These are phyloP conservation scores for Phoenicopterus ruber DNA, from an alignment of 2,113 vertebrate species.

Conservation along the genomic window DNA sequence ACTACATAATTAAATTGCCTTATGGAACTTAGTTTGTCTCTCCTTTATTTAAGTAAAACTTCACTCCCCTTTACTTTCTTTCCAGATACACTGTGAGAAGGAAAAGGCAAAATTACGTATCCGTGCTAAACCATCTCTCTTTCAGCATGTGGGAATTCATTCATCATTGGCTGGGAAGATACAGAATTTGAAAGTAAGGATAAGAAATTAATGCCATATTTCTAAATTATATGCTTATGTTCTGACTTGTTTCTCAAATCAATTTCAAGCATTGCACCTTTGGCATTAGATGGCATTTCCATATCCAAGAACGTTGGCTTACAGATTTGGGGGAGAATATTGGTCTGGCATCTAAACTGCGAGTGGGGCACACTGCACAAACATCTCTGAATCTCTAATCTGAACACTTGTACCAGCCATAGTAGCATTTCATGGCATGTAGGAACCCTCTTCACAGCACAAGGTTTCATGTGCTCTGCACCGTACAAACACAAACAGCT, in stretches of 20 bases:
- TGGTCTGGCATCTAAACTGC: background rate
- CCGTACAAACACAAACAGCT: background rate
- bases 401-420: background rate
- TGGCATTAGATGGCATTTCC: background rate
- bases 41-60: background rate
- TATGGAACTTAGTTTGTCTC: background rate
- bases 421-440: background rate
- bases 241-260: background rate
- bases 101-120: slow-evolving; percentile 67
- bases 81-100: slow-evolving; percentile 65
- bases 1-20: background rate
- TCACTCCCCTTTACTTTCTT: background rate
- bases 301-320: background rate
- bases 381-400: background rate
- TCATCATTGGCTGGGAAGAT: slow-evolving; percentile 72
- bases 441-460: background rate
- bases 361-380: background rate
- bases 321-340: background rate
- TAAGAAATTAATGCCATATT: background rate
- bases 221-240: background rate
- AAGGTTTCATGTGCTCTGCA: background rate
- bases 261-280: background rate
- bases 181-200: slow-evolving; percentile 75
- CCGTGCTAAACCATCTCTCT: slow-evolving; percentile 77
- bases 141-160: slow-evolving; percentile 75